Evolutionary conservation across 2,888 invertebrate species (phyloP).

Genomic region (Eupithecia subumbrata): DNA sequence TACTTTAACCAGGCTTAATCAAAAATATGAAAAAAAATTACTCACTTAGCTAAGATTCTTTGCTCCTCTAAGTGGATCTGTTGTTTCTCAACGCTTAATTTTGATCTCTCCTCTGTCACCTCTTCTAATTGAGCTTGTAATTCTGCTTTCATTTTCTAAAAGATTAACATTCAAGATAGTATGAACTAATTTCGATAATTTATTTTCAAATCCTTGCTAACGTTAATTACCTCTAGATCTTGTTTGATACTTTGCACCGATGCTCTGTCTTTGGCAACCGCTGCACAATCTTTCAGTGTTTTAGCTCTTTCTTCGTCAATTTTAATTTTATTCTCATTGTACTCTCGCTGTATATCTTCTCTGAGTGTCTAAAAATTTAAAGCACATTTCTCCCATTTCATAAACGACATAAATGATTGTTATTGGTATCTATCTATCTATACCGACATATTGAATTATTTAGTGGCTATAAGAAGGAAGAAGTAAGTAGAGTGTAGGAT

Average conservation of each 20-base stretch:
- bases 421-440: background rate
- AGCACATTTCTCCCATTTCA: background rate
- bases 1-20: background rate
- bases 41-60: conserved; percentile 72
- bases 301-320: conserved; percentile 73
- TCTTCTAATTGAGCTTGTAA: conserved; percentile 75
- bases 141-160: conserved; percentile 76
- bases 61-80: conserved; percentile 76
- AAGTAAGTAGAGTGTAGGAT: background rate
- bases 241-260: conserved; percentile 68
- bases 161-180: background rate
- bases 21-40: conserved; percentile 9
- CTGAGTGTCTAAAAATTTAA: conserved; percentile 61
- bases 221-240: conserved; percentile 69
- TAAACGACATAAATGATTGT: background rate
- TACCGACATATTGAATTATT: background rate
- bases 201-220: background rate
- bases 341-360: conserved; percentile 75
- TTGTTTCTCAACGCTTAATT: conserved; percentile 72
- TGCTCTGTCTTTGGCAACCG: conserved; percentile 70
- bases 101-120: conserved; percentile 71
- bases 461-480: background rate
- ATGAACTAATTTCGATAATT: background rate
- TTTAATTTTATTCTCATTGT: conserved; percentile 69
- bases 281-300: conserved; percentile 64